A percentile compares a stretch with the other conserved stretches of the same genome.
Evolutionary conservation across 2,888 invertebrate genomes (phyloP).

Genomic region (Tethea ocularis): DNA sequence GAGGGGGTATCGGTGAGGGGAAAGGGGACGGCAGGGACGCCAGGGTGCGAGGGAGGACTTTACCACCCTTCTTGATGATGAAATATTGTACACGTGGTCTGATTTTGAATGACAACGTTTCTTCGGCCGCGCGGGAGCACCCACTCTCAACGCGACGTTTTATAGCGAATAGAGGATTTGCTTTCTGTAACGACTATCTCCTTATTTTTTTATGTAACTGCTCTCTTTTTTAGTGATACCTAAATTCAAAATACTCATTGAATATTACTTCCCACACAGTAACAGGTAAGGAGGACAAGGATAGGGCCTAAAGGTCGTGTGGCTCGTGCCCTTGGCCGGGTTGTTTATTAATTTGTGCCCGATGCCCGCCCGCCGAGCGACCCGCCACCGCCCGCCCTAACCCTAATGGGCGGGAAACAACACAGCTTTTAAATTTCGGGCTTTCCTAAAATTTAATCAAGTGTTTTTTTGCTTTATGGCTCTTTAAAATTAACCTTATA

Average conservation of each 20-base stretch:
- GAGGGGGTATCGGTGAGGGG: conserved; percentile 36
- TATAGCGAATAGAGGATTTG: conserved; percentile 74
- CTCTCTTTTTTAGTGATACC: not conserved
- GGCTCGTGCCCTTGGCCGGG: conserved; percentile 72
- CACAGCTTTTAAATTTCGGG: conserved; percentile 72
- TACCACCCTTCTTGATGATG: conserved; percentile 85
- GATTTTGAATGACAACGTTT: conserved; percentile 88
- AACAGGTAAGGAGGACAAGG: conserved; percentile 59
- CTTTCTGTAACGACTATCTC: conserved; percentile 35
- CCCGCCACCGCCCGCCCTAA: conserved; percentile 58
- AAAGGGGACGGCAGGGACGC: conserved; percentile 38
- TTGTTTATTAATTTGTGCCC: conserved; percentile 80
- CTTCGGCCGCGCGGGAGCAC: conserved; percentile 74
- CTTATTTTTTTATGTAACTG: conserved; percentile 1
- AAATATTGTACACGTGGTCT: conserved; percentile 90
- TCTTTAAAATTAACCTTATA: conserved; percentile 57
- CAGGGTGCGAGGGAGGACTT: conserved; percentile 46
- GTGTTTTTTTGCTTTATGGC: conserved; percentile 59
- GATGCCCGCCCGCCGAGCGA: conserved; percentile 59
- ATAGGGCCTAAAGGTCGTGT: conserved; percentile 63
- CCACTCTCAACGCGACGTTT: conserved; percentile 73
- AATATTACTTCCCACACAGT: not conserved
- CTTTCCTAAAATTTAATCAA: conserved; percentile 68
- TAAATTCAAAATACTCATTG: not conserved
- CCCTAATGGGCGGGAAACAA: conserved; percentile 76